These are phyloP conservation scores for Acrobasis repandana DNA, from an alignment of 2,888 invertebrate species.

Conservation along the genomic window DNA sequence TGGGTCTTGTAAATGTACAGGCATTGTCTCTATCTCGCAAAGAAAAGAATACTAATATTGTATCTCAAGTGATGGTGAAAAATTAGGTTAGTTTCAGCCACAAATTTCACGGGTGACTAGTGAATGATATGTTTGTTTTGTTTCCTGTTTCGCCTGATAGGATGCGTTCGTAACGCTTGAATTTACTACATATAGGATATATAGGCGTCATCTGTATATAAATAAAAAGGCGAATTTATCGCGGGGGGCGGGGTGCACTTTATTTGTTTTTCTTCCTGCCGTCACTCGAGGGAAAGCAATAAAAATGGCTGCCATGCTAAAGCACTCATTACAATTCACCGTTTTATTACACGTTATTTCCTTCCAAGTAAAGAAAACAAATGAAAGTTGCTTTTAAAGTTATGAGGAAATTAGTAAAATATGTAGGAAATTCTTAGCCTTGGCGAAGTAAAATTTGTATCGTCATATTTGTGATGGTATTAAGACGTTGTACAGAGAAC, in stretches of 20 bases:
- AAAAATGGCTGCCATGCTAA: conserved; percentile 23
- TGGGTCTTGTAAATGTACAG: too few relatives aligned
- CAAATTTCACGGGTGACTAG: conserved; percentile 15
- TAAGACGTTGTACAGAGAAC: too few relatives aligned
- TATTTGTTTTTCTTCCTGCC: conserved; percentile 26
- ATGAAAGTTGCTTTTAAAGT: conserved; percentile 18
- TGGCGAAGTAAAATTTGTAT: background rate
- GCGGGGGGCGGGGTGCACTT: conserved; percentile 22
- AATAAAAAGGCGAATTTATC: conserved; percentile 22
- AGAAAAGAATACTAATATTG: too few relatives aligned
- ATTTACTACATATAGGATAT: conserved; percentile 12
- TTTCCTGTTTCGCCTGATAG: background rate
- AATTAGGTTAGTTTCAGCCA: conserved; percentile 5
- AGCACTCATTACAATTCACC: conserved; percentile 23
- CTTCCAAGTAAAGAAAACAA: conserved; percentile 9
- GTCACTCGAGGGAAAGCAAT: conserved; percentile 22
- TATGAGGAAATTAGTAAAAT: conserved; percentile 1
- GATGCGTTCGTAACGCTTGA: conserved; percentile 8
- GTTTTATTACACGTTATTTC: conserved; percentile 21
- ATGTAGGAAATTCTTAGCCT: background rate
- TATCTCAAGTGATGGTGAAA: background rate
- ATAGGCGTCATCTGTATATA: conserved; percentile 17
- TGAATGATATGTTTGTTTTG: conserved; percentile 24
- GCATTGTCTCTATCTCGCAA: too few relatives aligned
- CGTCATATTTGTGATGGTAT: background rate